phyloP scores from a whole-genome alignment of 1,140 invertebrate species.

The Scaptodrosophila lebanonensis region DNA sequence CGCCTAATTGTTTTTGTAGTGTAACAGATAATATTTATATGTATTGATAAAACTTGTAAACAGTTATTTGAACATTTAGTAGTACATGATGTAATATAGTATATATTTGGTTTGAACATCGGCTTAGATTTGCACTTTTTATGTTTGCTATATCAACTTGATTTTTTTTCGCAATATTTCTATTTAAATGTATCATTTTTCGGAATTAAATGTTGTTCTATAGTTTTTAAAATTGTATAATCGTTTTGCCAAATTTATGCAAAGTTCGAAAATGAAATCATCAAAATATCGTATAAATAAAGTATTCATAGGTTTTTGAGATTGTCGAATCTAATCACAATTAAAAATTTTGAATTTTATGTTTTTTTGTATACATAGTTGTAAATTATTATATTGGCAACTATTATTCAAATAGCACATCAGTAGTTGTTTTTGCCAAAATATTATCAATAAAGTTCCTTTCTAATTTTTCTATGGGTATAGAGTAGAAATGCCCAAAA shows the following conservation, averaged over 20 bases:
- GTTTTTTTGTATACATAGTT: constrained; percentile 26
- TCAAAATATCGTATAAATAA: constrained; percentile 19
- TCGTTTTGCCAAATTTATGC: constrained; percentile 51
- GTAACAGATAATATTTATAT: constrained; percentile 49
- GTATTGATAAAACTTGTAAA: constrained; percentile 57
- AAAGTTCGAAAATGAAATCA: constrained; percentile 36
- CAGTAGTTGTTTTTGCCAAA: neutral
- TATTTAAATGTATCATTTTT: no score
- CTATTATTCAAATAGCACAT: constrained; percentile 40
- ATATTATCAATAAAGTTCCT: constrained; percentile 14
- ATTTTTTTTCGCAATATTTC: constrained; percentile 7
- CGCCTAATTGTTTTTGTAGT: constrained; percentile 33
- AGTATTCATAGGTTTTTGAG: constrained; percentile 42
- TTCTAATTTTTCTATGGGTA: constrained; percentile 17
- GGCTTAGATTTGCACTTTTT: constrained; percentile 1
- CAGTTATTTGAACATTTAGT: constrained; percentile 64
- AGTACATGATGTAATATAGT: constrained; percentile 32
- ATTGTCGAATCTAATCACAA: constrained; percentile 77
- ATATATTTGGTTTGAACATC: constrained; percentile 13
- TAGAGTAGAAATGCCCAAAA: constrained; percentile 44
- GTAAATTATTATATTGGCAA: constrained; percentile 16
- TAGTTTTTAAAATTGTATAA: no score
- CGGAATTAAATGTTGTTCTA: no score
- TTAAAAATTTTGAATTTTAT: constrained; percentile 59
- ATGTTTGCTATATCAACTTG: neutral